Evolutionary conservation across 30 jellyfish, hydroid and myxozoan genomes (phyloP).

Genomic region (Aurelia aurita complex sp. Pacific): DNA sequence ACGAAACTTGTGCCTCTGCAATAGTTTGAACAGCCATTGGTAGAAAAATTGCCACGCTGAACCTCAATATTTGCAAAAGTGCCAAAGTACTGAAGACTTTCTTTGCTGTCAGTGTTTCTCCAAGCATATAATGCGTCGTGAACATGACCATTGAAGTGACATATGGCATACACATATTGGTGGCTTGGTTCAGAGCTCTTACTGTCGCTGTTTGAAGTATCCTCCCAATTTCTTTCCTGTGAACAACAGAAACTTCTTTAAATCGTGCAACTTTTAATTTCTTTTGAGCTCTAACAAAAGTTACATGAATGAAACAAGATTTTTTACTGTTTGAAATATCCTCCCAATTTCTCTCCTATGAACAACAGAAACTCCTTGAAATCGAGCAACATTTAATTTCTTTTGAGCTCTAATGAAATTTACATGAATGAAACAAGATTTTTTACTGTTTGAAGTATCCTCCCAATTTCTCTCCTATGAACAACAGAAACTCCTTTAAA

Average conservation of each 20-base stretch:
- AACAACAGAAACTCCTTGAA: background rate
- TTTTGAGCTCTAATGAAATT: too few relatives aligned
- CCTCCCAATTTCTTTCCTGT: conserved; percentile 51
- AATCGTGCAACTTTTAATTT: background rate
- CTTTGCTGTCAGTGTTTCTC: conserved; percentile 49
- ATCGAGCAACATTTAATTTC: background rate
- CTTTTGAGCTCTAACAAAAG: too few relatives aligned
- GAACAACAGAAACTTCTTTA: background rate
- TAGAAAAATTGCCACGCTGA: conserved; percentile 23
- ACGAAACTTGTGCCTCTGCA: conserved; percentile 44
- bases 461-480: conserved; percentile 44
- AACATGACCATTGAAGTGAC: conserved; percentile 60
- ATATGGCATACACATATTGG: conserved; percentile 37
- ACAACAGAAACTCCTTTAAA: background rate
- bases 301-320: too few relatives aligned
- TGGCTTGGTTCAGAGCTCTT: conserved; percentile 36
- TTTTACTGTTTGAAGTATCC: conserved; percentile 4
- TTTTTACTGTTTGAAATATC: conserved; percentile 7
- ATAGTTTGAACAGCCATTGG: conserved; percentile 53
- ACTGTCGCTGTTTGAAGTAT: conserved; percentile 14
- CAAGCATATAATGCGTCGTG: conserved; percentile 42
- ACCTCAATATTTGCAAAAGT: conserved; percentile 37
- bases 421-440: too few relatives aligned
- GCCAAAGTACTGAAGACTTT: conserved; percentile 57
- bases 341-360: conserved; percentile 47